Base-by-base conservation (phyloP, 2,888 invertebrate genomes). In the Hypena proboscidalis region DNA sequence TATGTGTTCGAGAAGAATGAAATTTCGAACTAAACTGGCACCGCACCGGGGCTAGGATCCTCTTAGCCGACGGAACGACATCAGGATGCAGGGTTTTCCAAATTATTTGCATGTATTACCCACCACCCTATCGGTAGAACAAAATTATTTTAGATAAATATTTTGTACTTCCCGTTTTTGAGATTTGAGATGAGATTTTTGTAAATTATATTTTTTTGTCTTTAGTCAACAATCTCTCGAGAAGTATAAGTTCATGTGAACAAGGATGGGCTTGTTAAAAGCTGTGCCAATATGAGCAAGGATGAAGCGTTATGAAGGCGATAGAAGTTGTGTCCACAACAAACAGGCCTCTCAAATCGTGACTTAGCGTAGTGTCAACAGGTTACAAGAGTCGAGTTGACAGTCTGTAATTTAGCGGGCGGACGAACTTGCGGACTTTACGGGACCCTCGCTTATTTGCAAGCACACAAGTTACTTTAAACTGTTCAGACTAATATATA, bases 1-100 rank as follows among this genome's bases (percentile, higher is more conserved):
- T 89, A 86, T 88, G 85, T 84, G 84, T 87, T 85, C 74, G 80
- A 77, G 77, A 85, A 88, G 87, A 89, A 88, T 86, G 82, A 87
- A 90, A 86, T 85, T 86, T 83, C 78, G 77, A 83, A 84, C 80
- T 80, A 74, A 83, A 82, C 80, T 80, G 77, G 77, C 77, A 72
- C 62, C 66, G 71, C 74, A 71, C 63, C 62, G 77, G 70, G 50
- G 53, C 72, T 66, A 61, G 60, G 61, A 62, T 70, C 26, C 37
- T 58, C 51, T 52, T 50, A 54, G 56, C 60, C 55, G 49, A 46
- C 33, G 51, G 39, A 62, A 64, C 53, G 58, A 75, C 70, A 76
- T 73, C 75, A 72, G 57, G 70, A 73, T 73, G 69, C 72, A 74
- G 67, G 70, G 65, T 68, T 68, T 54, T 56, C 61, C 57, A 39